phyloP scores from a whole-genome alignment of 2,113 vertebrate species.

The Cavia aperea region DNA sequence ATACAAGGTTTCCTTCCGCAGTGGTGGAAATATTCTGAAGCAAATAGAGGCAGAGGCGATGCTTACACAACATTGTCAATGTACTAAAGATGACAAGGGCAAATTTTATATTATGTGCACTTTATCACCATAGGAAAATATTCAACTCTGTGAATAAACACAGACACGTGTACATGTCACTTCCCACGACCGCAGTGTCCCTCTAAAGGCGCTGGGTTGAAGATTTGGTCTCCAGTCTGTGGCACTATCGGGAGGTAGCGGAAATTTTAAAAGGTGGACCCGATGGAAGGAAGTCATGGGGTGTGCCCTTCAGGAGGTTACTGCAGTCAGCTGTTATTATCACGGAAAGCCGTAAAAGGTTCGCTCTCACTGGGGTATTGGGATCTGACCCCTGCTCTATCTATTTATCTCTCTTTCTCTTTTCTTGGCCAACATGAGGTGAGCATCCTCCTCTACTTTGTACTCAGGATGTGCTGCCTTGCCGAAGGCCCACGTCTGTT shows the following conservation, averaged over 20 bases:
- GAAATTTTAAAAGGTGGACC: neutral
- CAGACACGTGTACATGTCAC: accelerated
- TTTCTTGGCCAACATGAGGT: neutral
- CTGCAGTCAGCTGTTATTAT: neutral
- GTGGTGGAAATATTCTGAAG: neutral
- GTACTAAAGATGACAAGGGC: neutral
- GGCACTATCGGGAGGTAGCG: neutral
- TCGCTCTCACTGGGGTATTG: neutral
- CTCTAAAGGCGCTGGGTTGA: neutral
- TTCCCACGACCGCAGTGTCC: neutral
- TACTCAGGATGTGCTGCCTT: neutral
- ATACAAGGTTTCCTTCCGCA: neutral
- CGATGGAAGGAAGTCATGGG: neutral
- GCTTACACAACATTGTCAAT: neutral
- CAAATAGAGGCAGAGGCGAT: neutral
- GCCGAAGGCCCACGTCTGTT: neutral
- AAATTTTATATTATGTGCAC: neutral
- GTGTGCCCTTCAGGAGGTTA: neutral
- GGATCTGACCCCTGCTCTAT: neutral
- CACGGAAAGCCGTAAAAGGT: neutral
- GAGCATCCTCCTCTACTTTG: neutral
- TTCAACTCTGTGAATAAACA: neutral
- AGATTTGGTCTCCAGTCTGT: no score
- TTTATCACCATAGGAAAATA: neutral
- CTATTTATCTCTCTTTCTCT: neutral